Base-by-base conservation (phyloP, 2,113 vertebrate genomes). In the Rhipidura dahli region DNA sequence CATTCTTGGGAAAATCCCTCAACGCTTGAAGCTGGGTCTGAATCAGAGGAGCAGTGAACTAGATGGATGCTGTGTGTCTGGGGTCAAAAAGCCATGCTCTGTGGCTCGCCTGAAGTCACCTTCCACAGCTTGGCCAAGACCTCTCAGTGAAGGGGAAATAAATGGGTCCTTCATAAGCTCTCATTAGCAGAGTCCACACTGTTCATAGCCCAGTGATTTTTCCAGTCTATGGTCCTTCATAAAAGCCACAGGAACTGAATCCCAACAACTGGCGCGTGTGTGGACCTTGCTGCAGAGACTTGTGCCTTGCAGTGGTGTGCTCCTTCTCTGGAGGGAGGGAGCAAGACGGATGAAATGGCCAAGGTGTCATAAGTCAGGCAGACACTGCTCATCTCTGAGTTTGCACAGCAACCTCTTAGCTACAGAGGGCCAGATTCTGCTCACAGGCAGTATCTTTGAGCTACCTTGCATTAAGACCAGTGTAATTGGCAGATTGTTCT, bases 241-340 rank as follows among this genome's bases (percentile, higher is more conserved):
- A 73, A 92, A 83, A 90, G 23, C 37, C 26, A 17, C 22, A 69
- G 72, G 39, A 90, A 9, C 45, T 37, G 60, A 59, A 66, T 49
- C 20, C n/a, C n/a, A 57, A 11, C 11, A 15, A 15, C 27, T 30
- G 45, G 53, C 0, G 1, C 0, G 1, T 24, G 16, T 37, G 54
- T 37, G 76, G 57, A 78, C 42, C 57, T 51, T 1, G 2, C 53
- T 71, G 57, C 69, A 87, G 49, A 76, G 39, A 56, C 15, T 1
- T 3, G 2, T 14, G 42, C 11, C 47, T 77, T 80, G 63, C 23
- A 40, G 24, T 68, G 14, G 13, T 59, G 44, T 61, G 28, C 26
- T 72, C 8, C 76, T 57, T 44, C 60, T 82, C 42, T 71, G 47
- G 30, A 69, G 15, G 2, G 5, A 65, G 26, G n/a, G 28, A 87